phyloP scores from a whole-genome alignment of 2,113 vertebrate species.

The Cavia porcellus region DNA sequence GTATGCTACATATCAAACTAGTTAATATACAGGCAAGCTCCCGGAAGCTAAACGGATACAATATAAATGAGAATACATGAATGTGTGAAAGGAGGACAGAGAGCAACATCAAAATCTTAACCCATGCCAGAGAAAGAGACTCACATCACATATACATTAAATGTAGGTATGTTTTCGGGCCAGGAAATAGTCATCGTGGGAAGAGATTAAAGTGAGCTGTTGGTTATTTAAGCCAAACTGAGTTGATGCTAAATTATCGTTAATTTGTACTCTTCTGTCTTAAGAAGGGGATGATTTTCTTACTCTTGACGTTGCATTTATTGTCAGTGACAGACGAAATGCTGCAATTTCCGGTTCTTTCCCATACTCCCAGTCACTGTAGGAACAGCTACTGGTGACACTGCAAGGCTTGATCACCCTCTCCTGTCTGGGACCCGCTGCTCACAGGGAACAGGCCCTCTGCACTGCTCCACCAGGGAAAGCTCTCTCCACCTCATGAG shows the following conservation, averaged over 20 bases:
- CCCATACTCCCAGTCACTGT: neutral
- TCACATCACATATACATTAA: neutral
- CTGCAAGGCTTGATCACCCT: rapidly evolving
- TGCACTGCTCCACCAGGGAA: rapidly evolving
- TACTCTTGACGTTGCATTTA: neutral
- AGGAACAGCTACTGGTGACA: neutral
- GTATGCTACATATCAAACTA: no score
- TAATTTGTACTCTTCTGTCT: neutral
- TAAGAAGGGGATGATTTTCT: neutral
- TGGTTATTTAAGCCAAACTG: neutral
- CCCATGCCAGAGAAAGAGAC: neutral
- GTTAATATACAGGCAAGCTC: neutral
- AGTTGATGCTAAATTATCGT: neutral
- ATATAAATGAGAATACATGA: neutral
- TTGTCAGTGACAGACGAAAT: neutral
- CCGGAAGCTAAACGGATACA: neutral
- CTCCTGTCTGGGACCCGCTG: neutral
- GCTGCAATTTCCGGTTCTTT: neutral
- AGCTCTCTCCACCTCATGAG: neutral
- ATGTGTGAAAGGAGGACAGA: neutral
- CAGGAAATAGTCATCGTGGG: neutral
- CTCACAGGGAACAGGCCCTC: neutral
- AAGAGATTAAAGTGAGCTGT: neutral
- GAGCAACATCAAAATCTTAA: neutral
- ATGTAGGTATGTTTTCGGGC: neutral